Conservation (phyloP, 2,797 vertebrate genomes). For the Labeo calbasu region DNA sequence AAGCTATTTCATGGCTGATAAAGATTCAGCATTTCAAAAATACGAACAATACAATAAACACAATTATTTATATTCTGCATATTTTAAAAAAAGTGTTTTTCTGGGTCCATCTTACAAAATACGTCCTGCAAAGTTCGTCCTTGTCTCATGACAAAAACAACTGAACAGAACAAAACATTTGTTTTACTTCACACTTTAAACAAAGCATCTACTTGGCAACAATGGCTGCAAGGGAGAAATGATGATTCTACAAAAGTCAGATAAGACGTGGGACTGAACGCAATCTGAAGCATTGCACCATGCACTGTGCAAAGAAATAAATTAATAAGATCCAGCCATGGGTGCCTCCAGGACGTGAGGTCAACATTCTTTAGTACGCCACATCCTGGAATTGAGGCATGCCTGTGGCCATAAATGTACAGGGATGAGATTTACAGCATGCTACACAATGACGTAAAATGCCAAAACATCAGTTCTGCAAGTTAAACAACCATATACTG, state of each 20-base stretch:
- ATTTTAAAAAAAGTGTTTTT: not conserved
- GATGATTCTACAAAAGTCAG: not conserved
- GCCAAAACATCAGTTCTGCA: constrained; percentile 7
- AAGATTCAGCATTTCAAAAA: not conserved
- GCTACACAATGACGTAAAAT: constrained; percentile 51
- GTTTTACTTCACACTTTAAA: not conserved
- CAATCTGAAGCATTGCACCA: constrained; percentile 29
- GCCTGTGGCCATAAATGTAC: constrained; percentile 56
- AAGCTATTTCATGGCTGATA: not conserved
- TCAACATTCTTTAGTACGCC: constrained; percentile 68
- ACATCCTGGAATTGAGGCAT: constrained; percentile 81
- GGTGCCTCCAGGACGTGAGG: constrained; percentile 61
- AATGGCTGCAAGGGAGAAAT: not conserved
- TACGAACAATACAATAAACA: not conserved
- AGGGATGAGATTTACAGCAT: constrained; percentile 62
- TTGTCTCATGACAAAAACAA: not conserved
- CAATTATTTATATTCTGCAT: not conserved
- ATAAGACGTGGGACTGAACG: not conserved
- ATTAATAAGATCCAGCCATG: constrained; percentile 70
- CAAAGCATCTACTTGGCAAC: not conserved
- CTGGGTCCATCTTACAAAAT: not conserved
- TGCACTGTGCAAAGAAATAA: constrained; percentile 63
- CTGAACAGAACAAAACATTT: not conserved
- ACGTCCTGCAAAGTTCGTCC: not conserved
- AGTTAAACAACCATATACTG: not conserved